Percentiles rank a stretch among this genome's conserved stretches.
These are phyloP conservation scores for Drosophila acutilabella DNA, from an alignment of 2,888 invertebrate species.

Conservation along the genomic window DNA sequence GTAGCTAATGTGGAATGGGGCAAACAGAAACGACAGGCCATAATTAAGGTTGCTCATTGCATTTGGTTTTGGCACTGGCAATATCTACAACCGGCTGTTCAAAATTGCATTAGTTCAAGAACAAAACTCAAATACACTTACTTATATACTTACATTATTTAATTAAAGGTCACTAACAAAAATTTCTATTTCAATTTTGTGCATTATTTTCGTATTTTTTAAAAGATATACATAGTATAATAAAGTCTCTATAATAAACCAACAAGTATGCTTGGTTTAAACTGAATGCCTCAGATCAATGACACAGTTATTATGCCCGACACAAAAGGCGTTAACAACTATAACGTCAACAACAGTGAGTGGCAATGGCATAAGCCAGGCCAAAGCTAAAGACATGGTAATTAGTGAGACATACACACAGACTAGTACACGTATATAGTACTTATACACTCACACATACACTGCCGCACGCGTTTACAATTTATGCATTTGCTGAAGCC, in stretches of 20 bases:
- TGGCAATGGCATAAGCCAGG: conserved; percentile 76
- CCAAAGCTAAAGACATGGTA: conserved; percentile 78
- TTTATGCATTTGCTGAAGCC: conserved; percentile 73
- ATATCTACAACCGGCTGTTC: conserved; percentile 14
- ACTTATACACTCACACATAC: conserved; percentile 20
- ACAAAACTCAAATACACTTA: conserved; percentile 35
- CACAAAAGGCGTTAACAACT: conserved; percentile 42
- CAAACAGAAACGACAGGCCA: conserved; percentile 35
- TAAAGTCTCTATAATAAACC: not conserved
- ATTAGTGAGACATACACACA: conserved; percentile 64
- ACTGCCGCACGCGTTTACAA: conserved; percentile 44
- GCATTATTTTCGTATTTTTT: not conserved
- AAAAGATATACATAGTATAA: no score
- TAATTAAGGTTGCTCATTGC: conserved; percentile 62
- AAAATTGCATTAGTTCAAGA: not conserved
- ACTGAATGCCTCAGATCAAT: conserved; percentile 5
- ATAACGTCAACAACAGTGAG: conserved; percentile 57
- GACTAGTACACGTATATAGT: conserved; percentile 15
- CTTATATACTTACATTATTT: no score
- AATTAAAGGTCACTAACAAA: no score
- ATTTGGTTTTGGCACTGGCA: conserved; percentile 56
- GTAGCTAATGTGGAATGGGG: not conserved
- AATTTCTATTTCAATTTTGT: not conserved
- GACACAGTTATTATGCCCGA: conserved; percentile 20
- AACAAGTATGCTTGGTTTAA: not conserved